Conservation (phyloP, 1,140 invertebrate genomes). For the Ganaspis sp. region DNA sequence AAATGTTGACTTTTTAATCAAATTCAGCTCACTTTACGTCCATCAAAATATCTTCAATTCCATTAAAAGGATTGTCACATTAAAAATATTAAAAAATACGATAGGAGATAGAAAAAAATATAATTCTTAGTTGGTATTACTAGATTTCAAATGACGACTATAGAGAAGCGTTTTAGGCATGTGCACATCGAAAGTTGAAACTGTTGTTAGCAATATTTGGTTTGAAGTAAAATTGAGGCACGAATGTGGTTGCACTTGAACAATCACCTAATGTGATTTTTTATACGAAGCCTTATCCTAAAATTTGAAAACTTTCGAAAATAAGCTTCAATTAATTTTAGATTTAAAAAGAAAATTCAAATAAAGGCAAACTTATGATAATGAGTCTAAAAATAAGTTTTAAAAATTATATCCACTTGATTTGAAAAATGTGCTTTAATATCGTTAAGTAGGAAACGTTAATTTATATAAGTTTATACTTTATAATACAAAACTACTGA, state of each 20-base stretch:
- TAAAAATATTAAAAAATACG: conserved; percentile 24
- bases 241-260: conserved; percentile 54
- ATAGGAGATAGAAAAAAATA: neutral
- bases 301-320: neutral
- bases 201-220: conserved; percentile 21
- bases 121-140: conserved; percentile 27
- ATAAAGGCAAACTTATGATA: neutral
- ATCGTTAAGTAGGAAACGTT: neutral
- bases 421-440: neutral
- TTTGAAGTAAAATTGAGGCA: conserved; percentile 56
- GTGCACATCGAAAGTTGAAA: conserved; percentile 30
- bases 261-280: conserved; percentile 34
- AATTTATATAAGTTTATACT: no score
- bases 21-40: neutral
- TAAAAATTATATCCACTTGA: neutral
- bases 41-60: neutral
- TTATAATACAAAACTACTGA: no score
- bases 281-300: neutral
- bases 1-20: no score
- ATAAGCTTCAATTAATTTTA: neutral
- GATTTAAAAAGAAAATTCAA: neutral
- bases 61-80: neutral
- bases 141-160: conserved; percentile 34
- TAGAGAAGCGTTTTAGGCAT: conserved; percentile 31
- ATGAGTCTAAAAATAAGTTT: neutral